Evolutionary conservation across 2,888 invertebrate genomes (phyloP), one percentile per base, ranked within the genome.

Genomic region (Spialia ferax): DNA sequence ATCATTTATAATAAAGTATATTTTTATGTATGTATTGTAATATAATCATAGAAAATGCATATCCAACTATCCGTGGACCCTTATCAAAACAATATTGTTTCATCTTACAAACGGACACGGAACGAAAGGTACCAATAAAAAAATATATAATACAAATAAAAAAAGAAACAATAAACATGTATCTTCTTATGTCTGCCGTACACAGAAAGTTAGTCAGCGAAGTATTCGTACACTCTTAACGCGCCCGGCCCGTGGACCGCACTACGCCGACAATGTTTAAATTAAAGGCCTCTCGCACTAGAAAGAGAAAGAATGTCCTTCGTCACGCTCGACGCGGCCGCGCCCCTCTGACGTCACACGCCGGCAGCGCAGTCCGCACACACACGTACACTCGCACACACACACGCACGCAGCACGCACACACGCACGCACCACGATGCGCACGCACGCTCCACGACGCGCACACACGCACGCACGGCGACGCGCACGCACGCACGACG

Each of bases 241-340:
- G 63, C 70, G 66, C 66, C 50, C 45, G 38, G 52, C 65, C 54
- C 55, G 56, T 59, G 20, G 45, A 66, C 4, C 71, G 0, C 15
- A 69, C 70, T 70, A 71, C 60, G 69, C 71, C 67, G 74, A 70
- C 54, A 57, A 35, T 48, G 69, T 78, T 76, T 29, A 80, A 74
- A 67, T 77, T 77, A 81, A 82, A 83, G 82, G 83, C 82, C 81
- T 84, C 85, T 79, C 15, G 78, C 77, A 78, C 76, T 75, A 75
- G 68, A 78, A 77, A 76, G 76, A 75, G 73, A 77, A 73, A 70
- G 72, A 73, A 70, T 67, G 69, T 70, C 66, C 69, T 59, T 66
- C 68, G 68, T 62, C 70, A 18, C 29, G 35, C 56, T 57, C 61
- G 59, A 5, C 45, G 42, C 62, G 68, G 63, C 64, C 70, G 65